A percentile compares a stretch with the other conserved stretches of the same genome.
These are phyloP conservation scores for Musca vetustissima DNA, from an alignment of 1,140 invertebrate genomes.

Conservation along the genomic window DNA sequence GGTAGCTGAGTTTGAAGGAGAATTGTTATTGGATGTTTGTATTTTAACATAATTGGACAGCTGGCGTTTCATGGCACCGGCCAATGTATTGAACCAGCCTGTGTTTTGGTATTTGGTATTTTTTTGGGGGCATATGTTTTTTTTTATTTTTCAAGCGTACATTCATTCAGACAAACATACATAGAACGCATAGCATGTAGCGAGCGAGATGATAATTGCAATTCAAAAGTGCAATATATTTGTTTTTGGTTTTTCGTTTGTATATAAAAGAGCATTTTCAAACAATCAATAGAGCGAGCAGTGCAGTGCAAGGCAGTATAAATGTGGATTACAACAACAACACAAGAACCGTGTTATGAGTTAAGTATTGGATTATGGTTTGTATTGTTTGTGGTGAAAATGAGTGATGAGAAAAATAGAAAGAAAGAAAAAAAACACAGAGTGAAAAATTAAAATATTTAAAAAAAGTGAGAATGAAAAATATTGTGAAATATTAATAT, in stretches of 20 bases:
- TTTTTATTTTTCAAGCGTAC: too few relatives aligned
- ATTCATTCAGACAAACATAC: too few relatives aligned
- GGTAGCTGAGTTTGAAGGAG: constrained; percentile 31
- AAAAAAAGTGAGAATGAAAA: not conserved
- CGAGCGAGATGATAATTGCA: too few relatives aligned
- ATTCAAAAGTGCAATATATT: too few relatives aligned
- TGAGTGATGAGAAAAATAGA: not conserved
- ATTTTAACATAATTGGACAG: constrained; percentile 78
- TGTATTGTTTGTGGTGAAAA: constrained; percentile 12
- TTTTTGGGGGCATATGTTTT: too few relatives aligned
- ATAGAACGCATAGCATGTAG: too few relatives aligned
- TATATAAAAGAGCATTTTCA: too few relatives aligned
- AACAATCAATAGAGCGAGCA: not conserved
- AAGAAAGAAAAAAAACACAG: not conserved
- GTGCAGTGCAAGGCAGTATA: not conserved
- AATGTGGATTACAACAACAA: constrained; percentile 2
- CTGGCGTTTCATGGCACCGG: constrained; percentile 66
- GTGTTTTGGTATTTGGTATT: constrained; percentile 12
- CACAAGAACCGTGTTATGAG: constrained; percentile 29
- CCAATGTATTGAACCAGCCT: constrained; percentile 67
- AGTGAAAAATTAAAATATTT: not conserved
- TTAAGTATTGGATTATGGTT: not conserved
- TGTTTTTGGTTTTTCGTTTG: too few relatives aligned
- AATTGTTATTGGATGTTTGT: constrained; percentile 58
- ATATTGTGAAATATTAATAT: not conserved